Conservation (phyloP, 1,140 invertebrate species). For the Drosophila grimshawi region DNA sequence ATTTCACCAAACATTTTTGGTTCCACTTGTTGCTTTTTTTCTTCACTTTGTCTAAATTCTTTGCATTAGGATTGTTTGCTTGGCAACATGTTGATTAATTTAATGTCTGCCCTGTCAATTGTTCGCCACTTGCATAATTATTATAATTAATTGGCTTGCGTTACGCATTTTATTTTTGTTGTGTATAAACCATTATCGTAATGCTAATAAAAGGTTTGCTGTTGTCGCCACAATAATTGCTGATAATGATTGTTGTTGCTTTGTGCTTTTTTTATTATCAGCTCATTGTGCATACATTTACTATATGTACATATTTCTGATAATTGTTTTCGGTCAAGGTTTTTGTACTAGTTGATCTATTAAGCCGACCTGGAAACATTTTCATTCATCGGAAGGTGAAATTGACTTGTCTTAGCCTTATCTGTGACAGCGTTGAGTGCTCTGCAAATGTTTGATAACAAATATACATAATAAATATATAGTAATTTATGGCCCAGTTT, state of each 20-base stretch:
- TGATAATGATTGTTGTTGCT: constrained; percentile 21
- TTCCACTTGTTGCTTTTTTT: constrained; percentile 33
- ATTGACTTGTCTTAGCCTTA: constrained; percentile 4
- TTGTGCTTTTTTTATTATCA: constrained; percentile 13
- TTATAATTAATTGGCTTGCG: constrained; percentile 5
- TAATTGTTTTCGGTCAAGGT: constrained; percentile 42
- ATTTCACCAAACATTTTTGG: constrained; percentile 34
- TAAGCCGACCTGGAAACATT: background rate
- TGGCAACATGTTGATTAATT: constrained; percentile 20
- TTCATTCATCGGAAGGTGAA: constrained; percentile 25
- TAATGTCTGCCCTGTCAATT: constrained; percentile 3
- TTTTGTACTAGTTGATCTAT: constrained; percentile 16
- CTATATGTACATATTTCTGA: background rate
- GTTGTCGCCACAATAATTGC: constrained; percentile 11
- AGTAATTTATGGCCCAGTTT: constrained; percentile 19
- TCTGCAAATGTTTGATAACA: constrained; percentile 15
- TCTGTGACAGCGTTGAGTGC: constrained; percentile 21
- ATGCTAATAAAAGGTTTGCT: constrained; percentile 20
- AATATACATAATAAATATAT: constrained; percentile 6
- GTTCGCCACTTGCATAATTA: constrained; percentile 24
- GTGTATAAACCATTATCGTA: constrained; percentile 4
- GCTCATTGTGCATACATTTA: background rate
- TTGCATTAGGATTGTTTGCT: background rate
- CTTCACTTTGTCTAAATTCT: constrained; percentile 4
- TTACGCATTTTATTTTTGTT: constrained; percentile 21